phyloP scores from a whole-genome alignment of 2,113 vertebrate species.

The Felis catus region DNA sequence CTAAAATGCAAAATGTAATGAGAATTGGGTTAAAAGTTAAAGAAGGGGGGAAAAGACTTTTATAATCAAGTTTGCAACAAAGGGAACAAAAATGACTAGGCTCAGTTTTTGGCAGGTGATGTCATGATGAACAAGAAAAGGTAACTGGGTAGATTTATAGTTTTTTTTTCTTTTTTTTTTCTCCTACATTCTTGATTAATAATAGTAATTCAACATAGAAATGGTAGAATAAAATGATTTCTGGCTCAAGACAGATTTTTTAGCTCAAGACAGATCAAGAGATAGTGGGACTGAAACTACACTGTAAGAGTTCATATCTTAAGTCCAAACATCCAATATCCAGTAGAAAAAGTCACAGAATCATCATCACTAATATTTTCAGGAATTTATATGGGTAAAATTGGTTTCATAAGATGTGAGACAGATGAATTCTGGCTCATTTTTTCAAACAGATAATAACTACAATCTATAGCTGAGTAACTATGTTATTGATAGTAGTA shows the following conservation, averaged over 20 bases:
- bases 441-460: slow-evolving; percentile 16
- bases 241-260: not conserved
- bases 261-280: not conserved
- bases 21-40: slow-evolving; percentile 21
- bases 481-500: not conserved
- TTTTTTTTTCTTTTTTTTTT: not conserved
- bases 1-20: slow-evolving; percentile 29
- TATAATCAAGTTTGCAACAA: not conserved
- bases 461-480: not conserved
- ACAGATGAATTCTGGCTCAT: not conserved
- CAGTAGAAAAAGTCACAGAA: not conserved
- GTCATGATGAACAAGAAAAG: slow-evolving; percentile 6
- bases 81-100: not conserved
- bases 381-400: not conserved
- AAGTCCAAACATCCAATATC: not conserved
- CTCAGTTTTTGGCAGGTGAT: not conserved
- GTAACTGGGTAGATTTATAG: not conserved
- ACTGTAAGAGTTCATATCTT: not conserved
- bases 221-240: slow-evolving; percentile 4
- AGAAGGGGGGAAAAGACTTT: not conserved
- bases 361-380: not conserved
- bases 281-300: not conserved
- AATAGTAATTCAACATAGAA: not conserved
- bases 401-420: not conserved
- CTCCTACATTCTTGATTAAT: not conserved